phyloP scores from a whole-genome alignment of 2,888 invertebrate species.

The Marronus borbonicus region DNA sequence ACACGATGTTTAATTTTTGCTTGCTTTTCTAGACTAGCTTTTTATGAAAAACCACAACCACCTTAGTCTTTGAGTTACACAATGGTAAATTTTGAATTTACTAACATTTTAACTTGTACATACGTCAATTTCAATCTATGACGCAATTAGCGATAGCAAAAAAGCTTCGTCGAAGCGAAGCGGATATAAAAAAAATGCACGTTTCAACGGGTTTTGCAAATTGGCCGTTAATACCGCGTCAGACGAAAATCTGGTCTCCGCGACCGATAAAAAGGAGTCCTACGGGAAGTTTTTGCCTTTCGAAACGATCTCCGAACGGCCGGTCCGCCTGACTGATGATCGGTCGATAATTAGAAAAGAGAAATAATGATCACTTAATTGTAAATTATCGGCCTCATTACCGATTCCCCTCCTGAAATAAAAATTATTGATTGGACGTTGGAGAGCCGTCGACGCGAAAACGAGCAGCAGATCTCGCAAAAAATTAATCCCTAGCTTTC shows the following conservation, averaged over 20 bases:
- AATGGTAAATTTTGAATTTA: too few species aligned
- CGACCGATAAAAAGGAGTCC: constrained; percentile 64
- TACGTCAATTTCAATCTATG: constrained; percentile 12
- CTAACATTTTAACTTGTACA: neutral
- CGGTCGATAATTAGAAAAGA: constrained; percentile 63
- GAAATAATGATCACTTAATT: constrained; percentile 70
- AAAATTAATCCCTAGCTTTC: constrained; percentile 38
- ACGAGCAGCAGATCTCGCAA: neutral
- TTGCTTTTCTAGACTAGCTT: too few species aligned
- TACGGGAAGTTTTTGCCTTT: constrained; percentile 59
- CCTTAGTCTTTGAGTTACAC: too few species aligned
- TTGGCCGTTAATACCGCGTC: constrained; percentile 65
- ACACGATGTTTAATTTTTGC: too few species aligned
- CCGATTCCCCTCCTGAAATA: constrained; percentile 49
- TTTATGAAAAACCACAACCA: too few species aligned
- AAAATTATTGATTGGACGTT: constrained; percentile 53
- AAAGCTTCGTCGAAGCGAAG: constrained; percentile 35
- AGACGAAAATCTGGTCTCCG: constrained; percentile 64
- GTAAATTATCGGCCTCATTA: constrained; percentile 67
- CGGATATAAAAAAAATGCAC: constrained; percentile 48
- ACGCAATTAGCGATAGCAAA: neutral
- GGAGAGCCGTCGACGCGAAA: constrained; percentile 1
- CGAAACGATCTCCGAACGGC: constrained; percentile 62
- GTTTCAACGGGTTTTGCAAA: constrained; percentile 69
- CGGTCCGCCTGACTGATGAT: constrained; percentile 38